Percentiles rank a stretch among this genome's conserved stretches.
Evolutionary conservation across 2,113 vertebrate genomes (phyloP).

Genomic region (Pristiophorus japonicus): DNA sequence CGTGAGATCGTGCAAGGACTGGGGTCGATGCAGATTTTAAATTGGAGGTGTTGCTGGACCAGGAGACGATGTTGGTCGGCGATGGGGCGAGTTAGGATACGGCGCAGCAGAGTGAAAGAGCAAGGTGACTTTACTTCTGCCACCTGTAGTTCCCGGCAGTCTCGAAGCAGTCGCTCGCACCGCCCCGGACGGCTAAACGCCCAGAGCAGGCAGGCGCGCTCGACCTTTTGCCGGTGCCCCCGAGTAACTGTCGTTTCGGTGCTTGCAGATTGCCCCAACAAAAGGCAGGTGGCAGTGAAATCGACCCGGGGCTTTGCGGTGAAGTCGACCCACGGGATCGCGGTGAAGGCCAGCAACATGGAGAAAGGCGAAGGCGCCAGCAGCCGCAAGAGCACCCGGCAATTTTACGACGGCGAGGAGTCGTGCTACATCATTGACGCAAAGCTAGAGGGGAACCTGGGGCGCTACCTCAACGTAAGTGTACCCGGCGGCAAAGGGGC

Average conservation of each 20-base stretch:
- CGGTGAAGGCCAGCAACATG: constrained; percentile 74
- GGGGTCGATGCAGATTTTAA: too few species aligned
- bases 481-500: background rate
- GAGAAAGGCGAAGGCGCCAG: constrained; percentile 60
- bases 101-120: background rate
- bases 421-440: constrained; percentile 97
- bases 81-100: too few species aligned
- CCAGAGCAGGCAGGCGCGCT: background rate
- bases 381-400: constrained; percentile 67
- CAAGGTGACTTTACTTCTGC: background rate
- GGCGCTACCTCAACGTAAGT: constrained; percentile 90
- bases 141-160: background rate
- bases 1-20: too few species aligned
- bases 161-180: background rate
- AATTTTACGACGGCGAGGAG: constrained; percentile 91
- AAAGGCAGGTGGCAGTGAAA: constrained; percentile 92
- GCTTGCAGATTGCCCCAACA: constrained; percentile 55
- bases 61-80: too few species aligned
- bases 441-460: constrained; percentile 92
- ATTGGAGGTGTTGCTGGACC: too few species aligned
- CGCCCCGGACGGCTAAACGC: background rate
- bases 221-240: background rate
- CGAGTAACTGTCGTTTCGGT: background rate
- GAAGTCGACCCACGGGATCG: constrained; percentile 81
- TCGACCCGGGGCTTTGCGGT: constrained; percentile 88